Evolutionary conservation across 2,113 vertebrate genomes (phyloP), one percentile per base, ranked within the genome.

Genomic region (Dipodomys stephensi): DNA sequence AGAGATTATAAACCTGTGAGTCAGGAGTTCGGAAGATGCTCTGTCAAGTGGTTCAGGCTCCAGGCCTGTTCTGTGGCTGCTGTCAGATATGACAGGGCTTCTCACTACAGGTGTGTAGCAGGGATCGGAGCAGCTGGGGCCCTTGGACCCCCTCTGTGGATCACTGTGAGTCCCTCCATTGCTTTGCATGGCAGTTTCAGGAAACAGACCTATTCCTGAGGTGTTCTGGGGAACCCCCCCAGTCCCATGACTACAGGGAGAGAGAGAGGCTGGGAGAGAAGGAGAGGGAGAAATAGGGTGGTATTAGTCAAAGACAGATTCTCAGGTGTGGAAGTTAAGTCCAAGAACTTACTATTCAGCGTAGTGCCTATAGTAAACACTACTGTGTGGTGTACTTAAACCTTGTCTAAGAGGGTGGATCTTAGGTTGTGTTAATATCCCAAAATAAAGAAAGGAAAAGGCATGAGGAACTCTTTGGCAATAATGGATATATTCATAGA

Each of bases 81-180:
- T 1, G 9, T 53, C 25, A 10, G 64, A 27, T 0, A 0, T 72
- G 73, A 30, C 16, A 23, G 23, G 28, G 35, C 44, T 57, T 25
- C 64, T 79, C 71, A 28, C 12, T 27, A 9, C 22, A 10, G 0
- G 1, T 22, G 91, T 81, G 15, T 20, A 32, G 46, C 39, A 27
- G 62, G 10, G 35, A 5, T 27, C 5, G 15, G 23, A 57, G 39
- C 39, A 53, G n/a, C 44, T 4, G 28, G 32, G 27, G 30, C 44
- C 25, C 49, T n/a, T 19, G 1, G 65, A 76, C 15, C 2, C 64
- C 57, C 57, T 44, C 60, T n/a, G 1, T 10, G 0, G 23, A 23
- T 8, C 7, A 65, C 46, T 19, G 0, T 6, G 7, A 7, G 7
- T 20, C 28, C 15, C 53, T 1, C 1, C 32, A 13, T 39, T 4